Evolutionary conservation across 2,797 vertebrate genomes (phyloP).

Genomic region (Typhlichthys subterraneus): DNA sequence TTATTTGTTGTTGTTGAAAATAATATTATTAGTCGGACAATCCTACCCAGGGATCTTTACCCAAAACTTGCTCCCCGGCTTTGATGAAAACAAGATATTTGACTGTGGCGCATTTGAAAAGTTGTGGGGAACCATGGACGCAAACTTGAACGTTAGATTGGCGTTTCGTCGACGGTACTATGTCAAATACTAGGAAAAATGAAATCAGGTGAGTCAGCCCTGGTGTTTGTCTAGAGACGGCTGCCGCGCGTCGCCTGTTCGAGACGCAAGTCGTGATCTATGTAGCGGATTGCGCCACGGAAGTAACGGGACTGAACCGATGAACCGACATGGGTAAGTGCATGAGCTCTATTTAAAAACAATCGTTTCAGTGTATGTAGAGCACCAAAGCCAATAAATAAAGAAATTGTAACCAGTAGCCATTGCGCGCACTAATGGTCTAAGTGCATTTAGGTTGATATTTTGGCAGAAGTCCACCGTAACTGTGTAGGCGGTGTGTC

Average conservation of each 20-base stretch:
- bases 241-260: slow-evolving; percentile 27
- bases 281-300: slow-evolving; percentile 58
- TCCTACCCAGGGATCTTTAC: slow-evolving; percentile 20
- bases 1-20: neutral
- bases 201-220: slow-evolving; percentile 61
- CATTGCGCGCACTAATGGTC: slow-evolving; percentile 32
- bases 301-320: slow-evolving; percentile 54
- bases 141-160: slow-evolving; percentile 50
- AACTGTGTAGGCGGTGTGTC: slow-evolving; percentile 15
- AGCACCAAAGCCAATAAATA: neutral
- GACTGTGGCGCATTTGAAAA: slow-evolving; percentile 37
- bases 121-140: slow-evolving; percentile 57
- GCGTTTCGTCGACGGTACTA: neutral
- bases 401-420: slow-evolving; percentile 7
- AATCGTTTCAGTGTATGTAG: neutral
- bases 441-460: neutral
- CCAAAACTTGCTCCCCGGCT: slow-evolving; percentile 33
- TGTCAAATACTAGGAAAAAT: slow-evolving; percentile 27
- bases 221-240: slow-evolving; percentile 37
- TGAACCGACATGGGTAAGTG: slow-evolving; percentile 74
- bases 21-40: slow-evolving; percentile 1
- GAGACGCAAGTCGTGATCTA: slow-evolving; percentile 56
- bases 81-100: slow-evolving; percentile 26
- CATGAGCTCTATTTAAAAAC: slow-evolving; percentile 9
- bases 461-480: slow-evolving; percentile 25